These are phyloP conservation scores for Trachelus troglodyta DNA, from an alignment of 2,888 invertebrate species.

Conservation along the genomic window DNA sequence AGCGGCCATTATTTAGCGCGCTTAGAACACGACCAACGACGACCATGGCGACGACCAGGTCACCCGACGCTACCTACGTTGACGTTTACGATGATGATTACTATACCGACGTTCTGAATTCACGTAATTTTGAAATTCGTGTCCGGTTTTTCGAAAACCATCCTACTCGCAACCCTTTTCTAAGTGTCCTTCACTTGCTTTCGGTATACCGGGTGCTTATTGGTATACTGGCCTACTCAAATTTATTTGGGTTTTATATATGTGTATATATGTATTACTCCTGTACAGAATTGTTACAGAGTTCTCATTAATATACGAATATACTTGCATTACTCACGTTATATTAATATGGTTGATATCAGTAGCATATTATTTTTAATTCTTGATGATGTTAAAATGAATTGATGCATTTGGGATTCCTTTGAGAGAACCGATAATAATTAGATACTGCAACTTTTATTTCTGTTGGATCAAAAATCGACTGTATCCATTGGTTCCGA, in stretches of 20 bases:
- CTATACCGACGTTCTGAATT: not conserved
- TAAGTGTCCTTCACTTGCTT: not conserved
- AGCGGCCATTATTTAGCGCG: constrained; percentile 64
- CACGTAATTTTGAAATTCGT: not conserved
- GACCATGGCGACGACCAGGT: not conserved
- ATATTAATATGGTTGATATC: not conserved
- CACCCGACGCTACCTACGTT: not conserved
- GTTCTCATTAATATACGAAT: not conserved
- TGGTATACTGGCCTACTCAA: not conserved
- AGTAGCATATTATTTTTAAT: not conserved
- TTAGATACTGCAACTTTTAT: not conserved
- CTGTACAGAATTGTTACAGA: not conserved
- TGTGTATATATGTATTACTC: not conserved
- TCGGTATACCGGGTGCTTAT: not conserved
- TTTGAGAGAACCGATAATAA: not conserved
- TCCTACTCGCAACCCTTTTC: not conserved
- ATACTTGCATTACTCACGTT: not conserved
- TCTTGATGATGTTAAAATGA: not conserved
- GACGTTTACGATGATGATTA: not conserved
- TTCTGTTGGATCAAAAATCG: not conserved
- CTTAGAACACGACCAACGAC: constrained; percentile 55
- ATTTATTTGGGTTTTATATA: not conserved
- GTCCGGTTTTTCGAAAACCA: not conserved
- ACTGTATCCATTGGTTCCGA: not conserved
- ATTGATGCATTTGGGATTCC: not conserved